Evolutionary conservation across 1,140 invertebrate genomes (phyloP), one percentile per base, ranked within the genome.

Genomic region (Drosophila melanica): DNA sequence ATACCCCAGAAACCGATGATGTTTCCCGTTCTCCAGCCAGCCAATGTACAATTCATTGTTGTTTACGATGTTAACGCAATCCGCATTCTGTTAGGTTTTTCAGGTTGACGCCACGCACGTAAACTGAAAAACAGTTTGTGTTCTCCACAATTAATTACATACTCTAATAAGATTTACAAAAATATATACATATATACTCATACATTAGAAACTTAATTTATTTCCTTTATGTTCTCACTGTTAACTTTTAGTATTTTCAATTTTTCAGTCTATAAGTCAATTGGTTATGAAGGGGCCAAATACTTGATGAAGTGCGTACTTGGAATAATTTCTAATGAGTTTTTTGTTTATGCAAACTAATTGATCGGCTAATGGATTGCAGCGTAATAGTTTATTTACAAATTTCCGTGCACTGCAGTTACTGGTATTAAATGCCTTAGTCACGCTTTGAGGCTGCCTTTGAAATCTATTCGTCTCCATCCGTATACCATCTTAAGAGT

Each of bases 341-440:
- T 85, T 85, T 85, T 80, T 66, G 63, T 80, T 70, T 69, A 81
- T 74, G 62, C 59, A 70, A 67, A 77, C 80, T 79, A 84, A 79
- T 82, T 82, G 68, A 47, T 41, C 23, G 45, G 2, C 71, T 84
- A 84, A 79, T 82, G 80, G 73, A 39, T 57, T 42, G 35, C 16
- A 47, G 42, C 27, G 58, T 63, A 57, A 66, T 81, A 42, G 53
- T 41, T 71, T 67, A 69, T 75, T 33, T 45, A 47, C 27, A 5
- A 44, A 14, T 12, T 37, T 9, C 3, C 42, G 9, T 18, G 5
- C 8, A 45, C 16, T 18, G 0, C 10, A 6, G 12, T 16, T 33
- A 51, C 67, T 70, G 41, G 57, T 41, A 37, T 48, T 48, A 77
- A 60, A 41, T 44, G 44, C 16, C 48, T 51, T 50, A 50, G 55